Evolutionary conservation across 2,888 invertebrate species (phyloP).

Genomic region (Caenorhabditis sp.): DNA sequence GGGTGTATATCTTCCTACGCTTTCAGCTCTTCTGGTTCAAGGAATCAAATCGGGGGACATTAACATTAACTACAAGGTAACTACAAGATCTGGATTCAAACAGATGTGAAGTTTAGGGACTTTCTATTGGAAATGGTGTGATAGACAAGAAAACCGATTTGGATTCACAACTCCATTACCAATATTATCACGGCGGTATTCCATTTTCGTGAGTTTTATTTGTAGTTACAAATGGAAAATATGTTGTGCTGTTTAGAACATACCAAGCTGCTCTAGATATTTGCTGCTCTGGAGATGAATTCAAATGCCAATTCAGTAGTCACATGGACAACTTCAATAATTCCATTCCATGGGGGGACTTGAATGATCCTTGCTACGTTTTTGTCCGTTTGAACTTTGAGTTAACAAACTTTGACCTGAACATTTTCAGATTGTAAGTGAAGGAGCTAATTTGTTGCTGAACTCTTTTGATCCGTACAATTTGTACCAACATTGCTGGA

Average conservation of each 20-base stretch:
- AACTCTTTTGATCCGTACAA: conserved; percentile 64
- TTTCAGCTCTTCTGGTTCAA: conserved; percentile 51
- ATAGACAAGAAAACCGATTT: conserved; percentile 61
- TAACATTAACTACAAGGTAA: conserved; percentile 59
- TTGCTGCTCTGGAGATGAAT: conserved; percentile 61
- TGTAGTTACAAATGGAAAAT: background rate
- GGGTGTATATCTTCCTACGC: conserved; percentile 65
- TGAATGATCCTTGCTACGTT: conserved; percentile 55
- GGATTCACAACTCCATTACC: conserved; percentile 66
- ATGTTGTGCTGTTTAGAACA: conserved; percentile 10
- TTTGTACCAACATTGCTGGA: conserved; percentile 64
- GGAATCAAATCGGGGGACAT: conserved; percentile 56
- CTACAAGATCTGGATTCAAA: background rate
- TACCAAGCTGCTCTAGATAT: conserved; percentile 46
- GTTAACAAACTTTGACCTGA: background rate
- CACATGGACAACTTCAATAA: conserved; percentile 54
- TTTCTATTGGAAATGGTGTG: conserved; percentile 70
- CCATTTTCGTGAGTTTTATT: conserved; percentile 43
- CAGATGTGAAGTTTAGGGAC: conserved; percentile 56
- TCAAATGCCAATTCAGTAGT: conserved; percentile 53
- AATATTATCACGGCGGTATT: conserved; percentile 66
- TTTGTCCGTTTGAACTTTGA: conserved; percentile 25
- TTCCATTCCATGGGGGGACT: conserved; percentile 56
- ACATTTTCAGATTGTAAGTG: conserved; percentile 12
- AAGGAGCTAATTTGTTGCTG: conserved; percentile 37